Evolutionary conservation across 2,888 invertebrate genomes (phyloP).

Genomic region (Philereme transversata): DNA sequence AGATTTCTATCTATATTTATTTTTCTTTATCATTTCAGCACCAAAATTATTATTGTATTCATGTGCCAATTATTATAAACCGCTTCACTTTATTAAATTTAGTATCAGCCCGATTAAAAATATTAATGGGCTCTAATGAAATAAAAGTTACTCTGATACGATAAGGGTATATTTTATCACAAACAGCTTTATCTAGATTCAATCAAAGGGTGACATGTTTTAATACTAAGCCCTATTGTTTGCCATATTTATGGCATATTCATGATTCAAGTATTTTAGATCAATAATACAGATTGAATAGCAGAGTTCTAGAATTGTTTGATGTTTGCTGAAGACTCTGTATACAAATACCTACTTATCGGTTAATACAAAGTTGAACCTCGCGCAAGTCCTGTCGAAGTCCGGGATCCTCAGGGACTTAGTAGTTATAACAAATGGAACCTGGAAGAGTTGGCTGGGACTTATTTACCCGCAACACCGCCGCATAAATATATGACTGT

Average conservation of each 20-base stretch:
- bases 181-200: constrained; percentile 33
- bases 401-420: constrained; percentile 58
- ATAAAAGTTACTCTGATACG: constrained; percentile 13
- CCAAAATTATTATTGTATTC: not conserved
- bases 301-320: constrained; percentile 14
- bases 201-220: constrained; percentile 36
- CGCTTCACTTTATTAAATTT: constrained; percentile 20
- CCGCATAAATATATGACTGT: constrained; percentile 66
- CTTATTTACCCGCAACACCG: constrained; percentile 65
- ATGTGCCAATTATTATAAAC: constrained; percentile 2
- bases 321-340: constrained; percentile 35
- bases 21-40: not conserved
- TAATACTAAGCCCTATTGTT: constrained; percentile 38
- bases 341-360: constrained; percentile 42
- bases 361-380: constrained; percentile 44
- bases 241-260: constrained; percentile 31
- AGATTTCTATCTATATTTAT: not conserved
- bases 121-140: constrained; percentile 18
- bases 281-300: constrained; percentile 13
- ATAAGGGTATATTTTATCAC: constrained; percentile 28
- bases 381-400: constrained; percentile 51
- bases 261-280: constrained; percentile 17
- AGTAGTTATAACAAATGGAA: constrained; percentile 72
- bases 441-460: constrained; percentile 61
- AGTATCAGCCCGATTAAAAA: constrained; percentile 16